Evolutionary conservation across 1,140 invertebrate genomes (phyloP), one percentile per base, ranked within the genome.

Genomic region (Zaprionus kolodkinae): DNA sequence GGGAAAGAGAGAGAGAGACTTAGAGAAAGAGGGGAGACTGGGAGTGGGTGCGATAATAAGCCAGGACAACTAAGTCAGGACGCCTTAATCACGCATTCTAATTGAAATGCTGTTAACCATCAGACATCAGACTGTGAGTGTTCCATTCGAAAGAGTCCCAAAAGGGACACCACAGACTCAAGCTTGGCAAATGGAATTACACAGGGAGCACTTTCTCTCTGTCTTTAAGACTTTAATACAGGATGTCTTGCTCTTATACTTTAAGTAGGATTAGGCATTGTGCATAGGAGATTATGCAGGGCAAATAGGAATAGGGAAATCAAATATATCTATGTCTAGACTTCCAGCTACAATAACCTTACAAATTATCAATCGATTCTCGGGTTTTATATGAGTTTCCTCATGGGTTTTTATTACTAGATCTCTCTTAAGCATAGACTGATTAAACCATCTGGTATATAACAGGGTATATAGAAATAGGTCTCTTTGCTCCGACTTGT

Each of bases 71-170:
- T 54, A 55, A 40, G 60, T 62, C 48, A 50, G 66, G 69, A 66
- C 48, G 73, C 43, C 50, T 65, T 72, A 76, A 76, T 72, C 61
- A 66, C 56, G 72, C 43, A 33, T 45, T 61, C 40, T 63, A 74
- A 74, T 74, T 74, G 72, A 74, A 70, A 70, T 74, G 72, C 72
- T 69, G 65, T 72, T 72, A 72, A 67, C 17, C 45, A 50, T 50
- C 45, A 17, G 45, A 21, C 15, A 43, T 56, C 13, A 56, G 27
- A 6, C 56, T 17, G 21, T 21, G 6, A 17, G 21, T 36, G 21
- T 55, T 60, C 55, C 36, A 38, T 61, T 50, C 17, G 43, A 38
- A 45, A 38, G 27, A 52, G 25, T 69, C 27, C 25, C 21, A 38
- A 27, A 15, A 15, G 40, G n/a, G n/a, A 15, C 40, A 1, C 0